Base-by-base conservation (phyloP, 2,888 invertebrate genomes). In the Agriopis marginaria region DNA sequence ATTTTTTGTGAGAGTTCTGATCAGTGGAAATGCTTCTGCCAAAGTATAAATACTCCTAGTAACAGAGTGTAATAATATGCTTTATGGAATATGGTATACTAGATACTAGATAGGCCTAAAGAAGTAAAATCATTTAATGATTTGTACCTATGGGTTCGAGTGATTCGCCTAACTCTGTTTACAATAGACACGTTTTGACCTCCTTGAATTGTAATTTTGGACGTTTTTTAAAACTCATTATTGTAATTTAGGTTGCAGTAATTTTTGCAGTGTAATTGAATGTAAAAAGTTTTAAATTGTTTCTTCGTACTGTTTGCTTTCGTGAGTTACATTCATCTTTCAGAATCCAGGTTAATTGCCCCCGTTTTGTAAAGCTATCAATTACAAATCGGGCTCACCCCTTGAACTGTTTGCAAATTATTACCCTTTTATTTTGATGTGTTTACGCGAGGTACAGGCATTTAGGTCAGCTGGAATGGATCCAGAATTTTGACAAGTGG, bases 381-480 rank as follows among this genome's bases (percentile, higher is more conserved):
- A 76, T 78, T 74, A 76, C 67, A 66, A 75, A 75, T 71, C 74
- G 68, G 68, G 75, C 63, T 74, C 75, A 78, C 74, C 79, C 80
- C 75, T 77, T 71, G 68, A 75, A 74, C 74, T 76, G 78, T 85
- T 86, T 75, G 87, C 86, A 79, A 87, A 86, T 85, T 82, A 83
- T 80, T 83, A 76, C 71, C 74, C 76, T 80, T 83, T 82, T 82
- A 84, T 82, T 82, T 86, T 84, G 79, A 85, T 81, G 76, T 77
- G 79, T 83, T 86, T 82, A 76, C 73, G 76, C 79, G 75, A 83
- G 81, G 82, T 83, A 79, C 78, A 77, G 81, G 85, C 83, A 93
- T 91, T 86, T 86, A 80, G 93, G 93, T 90, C 93, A 88, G 81
- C 89, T 93, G 93, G 93, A 93, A 78, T 79, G 76, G 75, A 72